Evolutionary conservation across 2,797 vertebrate species (phyloP), one percentile per base, ranked within the genome.

Genomic region (Petrocephalus sullivani): DNA sequence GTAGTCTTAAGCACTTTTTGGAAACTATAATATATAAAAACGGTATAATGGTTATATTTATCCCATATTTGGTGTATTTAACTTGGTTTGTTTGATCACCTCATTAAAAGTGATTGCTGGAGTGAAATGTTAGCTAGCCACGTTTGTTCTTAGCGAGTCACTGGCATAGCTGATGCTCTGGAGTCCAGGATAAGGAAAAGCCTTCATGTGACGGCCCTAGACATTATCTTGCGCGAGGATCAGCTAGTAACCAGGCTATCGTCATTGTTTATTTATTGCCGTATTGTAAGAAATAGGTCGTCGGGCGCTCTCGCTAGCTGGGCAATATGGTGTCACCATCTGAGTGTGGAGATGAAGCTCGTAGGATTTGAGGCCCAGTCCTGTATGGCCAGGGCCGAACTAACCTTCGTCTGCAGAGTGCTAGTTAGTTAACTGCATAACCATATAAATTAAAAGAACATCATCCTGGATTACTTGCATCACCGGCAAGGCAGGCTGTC

Each of bases 211-310:
- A 6, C 1, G 51, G 7, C 21, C 21, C 10, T 84, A 23, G 49
- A 33, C 49, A 53, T 82, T 82, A 49, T n/a, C 67, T 37, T 28
- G 14, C 6, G 37, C 64, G 16, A 8, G 67, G 37, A 21, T 49
- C 75, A 28, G 10, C 46, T 81, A 49, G 75, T 81, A 81, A 49
- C 5, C 75, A 81, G 41, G 75, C 19, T 81, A 81, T 46, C 19
- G 75, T 81, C 75, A 21, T 49, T 81, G 75, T 81, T 75, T 75
- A 19, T 75, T 75, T 75, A 75, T 75, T 41, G 37, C 67, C 67
- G 33, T 19, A 33, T 71, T 71, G 67, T 75, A 41, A 41, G 67
- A 19, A 41, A 41, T 75, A 75, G 67, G 67, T 75, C 67, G 67
- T 75, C 33, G 67, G 67, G 37, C 67, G 67, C 14, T 41, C 33